These are phyloP conservation scores for Aphrophora alni DNA, from an alignment of 2,888 invertebrate species.

Conservation along the genomic window DNA sequence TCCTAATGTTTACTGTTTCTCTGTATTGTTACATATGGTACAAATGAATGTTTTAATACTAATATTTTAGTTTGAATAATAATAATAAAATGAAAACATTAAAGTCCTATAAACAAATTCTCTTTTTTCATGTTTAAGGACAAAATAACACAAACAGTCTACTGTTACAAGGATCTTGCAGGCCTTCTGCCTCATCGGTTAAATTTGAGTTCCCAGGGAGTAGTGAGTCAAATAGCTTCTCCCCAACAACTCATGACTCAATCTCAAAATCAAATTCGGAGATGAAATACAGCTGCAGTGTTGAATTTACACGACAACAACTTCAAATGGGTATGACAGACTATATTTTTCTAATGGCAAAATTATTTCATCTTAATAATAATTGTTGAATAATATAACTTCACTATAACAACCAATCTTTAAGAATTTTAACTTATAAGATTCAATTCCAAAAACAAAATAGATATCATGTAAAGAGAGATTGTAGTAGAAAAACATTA, in stretches of 20 bases:
- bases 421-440: too few species aligned
- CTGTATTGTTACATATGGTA: too few species aligned
- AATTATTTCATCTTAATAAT: too few species aligned
- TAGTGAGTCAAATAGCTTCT: conserved; percentile 43
- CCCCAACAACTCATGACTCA: conserved; percentile 36
- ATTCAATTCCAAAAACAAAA: too few species aligned
- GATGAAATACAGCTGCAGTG: conserved; percentile 72
- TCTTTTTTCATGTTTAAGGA: conserved; percentile 3
- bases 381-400: too few species aligned
- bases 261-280: conserved; percentile 57
- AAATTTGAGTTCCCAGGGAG: conserved; percentile 62
- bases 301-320: conserved; percentile 63
- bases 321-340: conserved; percentile 6
- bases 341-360: neutral
- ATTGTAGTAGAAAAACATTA: too few species aligned
- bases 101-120: neutral
- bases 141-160: conserved; percentile 31
- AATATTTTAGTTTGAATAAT: too few species aligned
- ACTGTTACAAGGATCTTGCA: conserved; percentile 8
- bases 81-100: too few species aligned
- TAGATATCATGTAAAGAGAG: too few species aligned
- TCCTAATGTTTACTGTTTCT: too few species aligned
- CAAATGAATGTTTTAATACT: too few species aligned
- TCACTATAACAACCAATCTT: too few species aligned
- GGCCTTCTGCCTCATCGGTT: conserved; percentile 55